Base-by-base conservation (phyloP, 1,140 invertebrate genomes). In the Nebria ingens region DNA sequence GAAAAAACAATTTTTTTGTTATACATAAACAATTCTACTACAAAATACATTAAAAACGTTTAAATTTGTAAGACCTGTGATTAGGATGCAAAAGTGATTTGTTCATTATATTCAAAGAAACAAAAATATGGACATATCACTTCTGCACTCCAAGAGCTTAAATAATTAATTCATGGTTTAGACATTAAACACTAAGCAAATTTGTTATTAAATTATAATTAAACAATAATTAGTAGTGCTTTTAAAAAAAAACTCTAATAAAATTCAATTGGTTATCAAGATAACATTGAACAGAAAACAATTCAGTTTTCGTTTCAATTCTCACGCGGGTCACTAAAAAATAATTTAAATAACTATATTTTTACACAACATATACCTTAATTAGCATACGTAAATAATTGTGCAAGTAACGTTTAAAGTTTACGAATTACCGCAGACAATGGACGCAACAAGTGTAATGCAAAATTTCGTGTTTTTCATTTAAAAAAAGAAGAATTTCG, bases 391-490 rank as follows among this genome's bases (percentile, higher is more conserved):
- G 21, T 45, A 50, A 23, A 54, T 29, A 29, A 52, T 20, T 21
- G 42, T 53, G 29, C 38, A 59, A 56, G n/a, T n/a, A 56, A 53
- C 57, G 58, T 15, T 58, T 9, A 50, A 20, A 6, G n/a, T n/a
- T 9, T n/a, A 6, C 45, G 45, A 50, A 50, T 50, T 50, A 50
- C 6, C 6, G 25, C 15, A 45, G 17, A 17, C 40, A 52, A 19
- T 52, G 6, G 51, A 52, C 9, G 12, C 51, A 23, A 21, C 19
- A 21, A 23, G n/a, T n/a, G n/a, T n/a, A n/a, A n/a, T n/a, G n/a
- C n/a, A n/a, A n/a, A n/a, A n/a, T n/a, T n/a, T n/a, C 12, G 51
- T 6, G 19, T 52, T 52, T 15, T 20, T 52, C 19, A 52, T 19
- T 21, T 52, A 2, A 52, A 6, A 12, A 11, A 45, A 34, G 6